Conservation (phyloP, 2,888 invertebrate genomes). For the Melieria crassipennis region DNA sequence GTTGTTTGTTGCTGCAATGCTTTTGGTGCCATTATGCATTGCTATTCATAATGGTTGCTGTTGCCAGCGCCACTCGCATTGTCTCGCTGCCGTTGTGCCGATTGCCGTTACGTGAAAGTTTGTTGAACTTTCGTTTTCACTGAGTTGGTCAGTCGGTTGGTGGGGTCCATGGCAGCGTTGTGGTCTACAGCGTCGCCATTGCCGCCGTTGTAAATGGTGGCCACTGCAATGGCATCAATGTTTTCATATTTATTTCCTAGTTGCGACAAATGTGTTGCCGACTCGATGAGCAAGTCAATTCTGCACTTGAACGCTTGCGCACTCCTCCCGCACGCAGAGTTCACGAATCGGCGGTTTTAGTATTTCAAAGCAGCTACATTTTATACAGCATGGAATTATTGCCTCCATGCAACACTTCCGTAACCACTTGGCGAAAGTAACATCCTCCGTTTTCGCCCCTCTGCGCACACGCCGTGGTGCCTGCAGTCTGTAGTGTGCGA, state of each 20-base stretch:
- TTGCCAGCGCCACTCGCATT: not conserved
- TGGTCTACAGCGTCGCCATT: constrained; percentile 8
- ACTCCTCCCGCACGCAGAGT: not conserved
- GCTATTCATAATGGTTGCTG: not conserved
- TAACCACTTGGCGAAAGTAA: too few species aligned
- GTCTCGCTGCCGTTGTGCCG: constrained; percentile 14
- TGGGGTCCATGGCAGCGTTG: constrained; percentile 32
- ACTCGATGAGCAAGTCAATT: constrained; percentile 40
- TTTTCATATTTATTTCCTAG: constrained; percentile 3
- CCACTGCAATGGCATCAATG: not conserved
- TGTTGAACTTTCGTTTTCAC: constrained; percentile 64
- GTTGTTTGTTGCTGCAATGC: not conserved
- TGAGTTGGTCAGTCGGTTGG: constrained; percentile 36
- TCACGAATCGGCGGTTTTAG: not conserved
- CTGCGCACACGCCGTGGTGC: not conserved
- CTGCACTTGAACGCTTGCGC: constrained; percentile 22
- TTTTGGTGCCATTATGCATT: not conserved
- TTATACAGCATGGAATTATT: too few species aligned
- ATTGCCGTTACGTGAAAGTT: constrained; percentile 50
- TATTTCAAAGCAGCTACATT: too few species aligned
- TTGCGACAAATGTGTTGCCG: constrained; percentile 1
- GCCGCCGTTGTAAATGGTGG: constrained; percentile 5
- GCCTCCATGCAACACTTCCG: too few species aligned
- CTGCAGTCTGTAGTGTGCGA: not conserved
- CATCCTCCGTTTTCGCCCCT: too few species aligned